Conservation (phyloP, 2,888 invertebrate genomes). For the Polydrusus pterygomalis region DNA sequence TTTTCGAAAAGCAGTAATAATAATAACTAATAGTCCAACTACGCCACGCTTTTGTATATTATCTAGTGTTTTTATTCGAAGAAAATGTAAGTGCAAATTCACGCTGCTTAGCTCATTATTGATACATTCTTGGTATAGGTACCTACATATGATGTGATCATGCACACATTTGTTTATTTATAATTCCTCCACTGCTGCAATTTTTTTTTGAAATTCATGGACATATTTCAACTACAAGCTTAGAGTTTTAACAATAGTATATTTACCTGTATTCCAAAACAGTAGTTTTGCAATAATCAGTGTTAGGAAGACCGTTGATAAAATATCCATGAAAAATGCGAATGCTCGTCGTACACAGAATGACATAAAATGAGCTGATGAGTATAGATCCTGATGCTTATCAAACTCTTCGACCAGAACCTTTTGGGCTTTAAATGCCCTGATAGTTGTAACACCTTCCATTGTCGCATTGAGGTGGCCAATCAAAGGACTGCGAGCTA, state of each 20-base stretch:
- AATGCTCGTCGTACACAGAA: conserved; percentile 69
- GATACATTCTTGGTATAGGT: no score
- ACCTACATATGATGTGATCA: no score
- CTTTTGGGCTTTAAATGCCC: conserved; percentile 68
- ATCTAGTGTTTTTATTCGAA: no score
- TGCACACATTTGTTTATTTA: no score
- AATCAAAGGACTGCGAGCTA: conserved; percentile 68
- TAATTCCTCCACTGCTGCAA: no score
- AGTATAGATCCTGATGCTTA: conserved; percentile 66
- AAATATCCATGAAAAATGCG: conserved; percentile 66
- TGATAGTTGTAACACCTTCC: conserved; percentile 69
- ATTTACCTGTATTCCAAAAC: conserved; percentile 58
- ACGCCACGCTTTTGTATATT: no score
- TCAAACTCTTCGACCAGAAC: conserved; percentile 68
- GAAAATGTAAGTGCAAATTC: no score
- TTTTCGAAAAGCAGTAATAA: no score
- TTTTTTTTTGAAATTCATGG: no score
- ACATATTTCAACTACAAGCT: neutral
- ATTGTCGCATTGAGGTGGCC: conserved; percentile 69
- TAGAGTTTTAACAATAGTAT: neutral
- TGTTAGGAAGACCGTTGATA: conserved; percentile 62
- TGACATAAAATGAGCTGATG: conserved; percentile 66
- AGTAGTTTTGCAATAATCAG: conserved; percentile 60
- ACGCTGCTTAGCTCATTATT: no score
- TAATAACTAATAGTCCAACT: no score